phyloP scores from a whole-genome alignment of 2,113 vertebrate species.

The Aspiorhynchus laticeps region DNA sequence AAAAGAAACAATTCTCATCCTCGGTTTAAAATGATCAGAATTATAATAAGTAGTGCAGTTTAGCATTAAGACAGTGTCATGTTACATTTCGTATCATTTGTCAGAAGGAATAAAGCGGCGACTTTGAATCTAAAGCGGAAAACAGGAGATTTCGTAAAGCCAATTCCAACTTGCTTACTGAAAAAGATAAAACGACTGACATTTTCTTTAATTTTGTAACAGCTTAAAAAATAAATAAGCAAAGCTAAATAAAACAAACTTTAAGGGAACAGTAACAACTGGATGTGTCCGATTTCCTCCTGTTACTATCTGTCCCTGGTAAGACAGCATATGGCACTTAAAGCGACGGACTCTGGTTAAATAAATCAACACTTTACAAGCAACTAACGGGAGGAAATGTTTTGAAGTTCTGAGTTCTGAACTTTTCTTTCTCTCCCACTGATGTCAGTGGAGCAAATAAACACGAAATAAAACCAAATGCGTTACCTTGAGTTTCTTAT shows the following conservation, averaged over 20 bases:
- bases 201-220: background rate
- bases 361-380: background rate
- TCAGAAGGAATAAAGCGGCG: background rate
- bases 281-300: conserved; percentile 23
- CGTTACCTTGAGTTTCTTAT: conserved; percentile 83
- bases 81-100: conserved; percentile 1
- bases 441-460: conserved; percentile 5
- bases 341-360: background rate
- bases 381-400: background rate
- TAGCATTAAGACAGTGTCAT: conserved; percentile 3
- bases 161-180: background rate
- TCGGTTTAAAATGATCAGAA: background rate
- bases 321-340: background rate
- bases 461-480: conserved; percentile 25
- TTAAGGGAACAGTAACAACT: background rate
- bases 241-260: background rate
- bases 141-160: background rate
- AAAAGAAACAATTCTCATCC: background rate
- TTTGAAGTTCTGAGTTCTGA: conserved; percentile 39
- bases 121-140: background rate
- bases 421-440: conserved; percentile 42
- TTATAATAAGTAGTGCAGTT: background rate
- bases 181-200: background rate
- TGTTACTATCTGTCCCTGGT: background rate
- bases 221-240: background rate